Base-by-base conservation (phyloP, 2,113 vertebrate genomes). In the Nothocercus julius region DNA sequence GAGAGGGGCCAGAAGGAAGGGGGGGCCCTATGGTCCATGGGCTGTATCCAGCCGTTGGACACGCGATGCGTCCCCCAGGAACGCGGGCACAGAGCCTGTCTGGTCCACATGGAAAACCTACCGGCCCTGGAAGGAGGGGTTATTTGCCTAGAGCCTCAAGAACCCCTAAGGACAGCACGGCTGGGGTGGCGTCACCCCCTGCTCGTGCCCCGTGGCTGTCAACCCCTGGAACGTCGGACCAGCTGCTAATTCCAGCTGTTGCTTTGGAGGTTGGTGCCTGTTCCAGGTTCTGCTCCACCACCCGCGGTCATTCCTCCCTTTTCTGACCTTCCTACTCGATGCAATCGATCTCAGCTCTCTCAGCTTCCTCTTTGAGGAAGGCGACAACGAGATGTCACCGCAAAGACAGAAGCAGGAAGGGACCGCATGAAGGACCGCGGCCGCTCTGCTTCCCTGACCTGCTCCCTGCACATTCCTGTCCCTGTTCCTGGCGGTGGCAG, bases 271-370 rank as follows among this genome's bases (percentile, higher is more conserved):
- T 15, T 20, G 11, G 40, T 1, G 36, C 11, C 47, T 47, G 69
- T 62, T 42, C 7, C 13, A 38, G 2, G 18, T 3, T 1, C 1
- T 11, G 38, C 8, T 68, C 28, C 63, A 42, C 53, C 8, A 42
- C 24, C 44, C 30, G 7, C 1, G 3, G 6, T 8, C 16, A 3
- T 3, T 4, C 5, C 44, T 14, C 34, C 34, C 0, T n/a, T 16
- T 51, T 9, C 63, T 8, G 28, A 49, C 34, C 44, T 30, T 20
- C 69, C 69, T 19, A 18, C 47, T 11, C 58, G 38, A 25, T 3
- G 25, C 1, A 13, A 42, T 7, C 8, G 27, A 38, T 21, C 15
- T 28, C 7, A 47, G 20, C 62, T n/a, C 2, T 47, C 42, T 13
- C 42, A 42, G 42, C 42, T 42, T 13, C n/a, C n/a, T n/a, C 13